Evolutionary conservation across 2,888 invertebrate species (phyloP), one percentile per base, ranked within the genome.

Genomic region (Nomada fabriciana): DNA sequence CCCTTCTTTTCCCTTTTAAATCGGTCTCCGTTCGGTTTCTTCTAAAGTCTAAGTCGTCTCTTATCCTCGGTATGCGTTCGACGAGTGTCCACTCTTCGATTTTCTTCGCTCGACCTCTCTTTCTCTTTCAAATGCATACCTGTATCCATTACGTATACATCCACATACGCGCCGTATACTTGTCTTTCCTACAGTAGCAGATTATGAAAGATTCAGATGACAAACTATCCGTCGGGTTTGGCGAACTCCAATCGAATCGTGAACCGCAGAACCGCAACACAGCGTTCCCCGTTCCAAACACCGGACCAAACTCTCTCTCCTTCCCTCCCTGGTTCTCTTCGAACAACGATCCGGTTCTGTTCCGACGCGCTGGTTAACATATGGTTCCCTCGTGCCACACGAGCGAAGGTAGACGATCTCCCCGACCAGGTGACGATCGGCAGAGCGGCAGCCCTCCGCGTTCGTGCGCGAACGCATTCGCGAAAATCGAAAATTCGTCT

Each of bases 261-360:
- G 63, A 42, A 53, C 23, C 71, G 20, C 47, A 47, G 52, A 61
- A 61, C 52, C 60, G 42, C 47, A 50, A 70, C 70, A 20, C 42
- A 43, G 36, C 29, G n/a, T 20, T 20, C 18, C 47, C 42, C n/a
- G 18, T 11, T 5, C 13, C 18, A 7, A 29, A 50, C 0, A 10
- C 13, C 13, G 29, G 43, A 52, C 65, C 50, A 29, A 13, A n/a
- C 11, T 29, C 43, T 10, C 3, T n/a, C 43, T n/a, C 20, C 18
- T 11, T 11, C 5, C 23, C 25, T 15, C 65, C 15, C 36, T 4
- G 2, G 0, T 2, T 13, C 23, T 55, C 55, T 42, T 23, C 23
- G 2, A 55, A 23, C 68, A 25, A 23, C 53, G 42, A 15, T 15
- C 15, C 18, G 18, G 18, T 36, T 36, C 29, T 9, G 18, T 4